Percentiles rank a stretch among this genome's conserved stretches.
Evolutionary conservation across 2,113 vertebrate genomes (phyloP).

Genomic region (rabbit (Oryctolagus cuniculus)): DNA sequence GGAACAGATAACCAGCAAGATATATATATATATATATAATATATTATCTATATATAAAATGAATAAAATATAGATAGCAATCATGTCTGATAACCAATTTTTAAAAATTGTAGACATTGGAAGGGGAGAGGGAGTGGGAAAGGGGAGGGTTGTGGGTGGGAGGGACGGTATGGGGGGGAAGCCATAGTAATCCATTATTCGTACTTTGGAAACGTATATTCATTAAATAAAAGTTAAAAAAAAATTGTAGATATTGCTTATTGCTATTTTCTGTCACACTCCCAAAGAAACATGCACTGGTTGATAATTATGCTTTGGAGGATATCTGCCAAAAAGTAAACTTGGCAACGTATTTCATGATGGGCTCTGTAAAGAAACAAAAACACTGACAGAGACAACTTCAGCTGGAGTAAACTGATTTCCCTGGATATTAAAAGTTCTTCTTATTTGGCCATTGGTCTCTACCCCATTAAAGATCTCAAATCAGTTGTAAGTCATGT

Average conservation of each 20-base stretch:
- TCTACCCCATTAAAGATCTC: not conserved
- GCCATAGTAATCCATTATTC: no score
- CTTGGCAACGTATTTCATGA: constrained; percentile 26
- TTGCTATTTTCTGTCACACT: not conserved
- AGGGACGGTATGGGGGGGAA: no score
- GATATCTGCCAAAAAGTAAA: constrained; percentile 25
- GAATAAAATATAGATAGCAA: not conserved
- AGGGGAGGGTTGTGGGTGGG: no score
- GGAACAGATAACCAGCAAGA: not conserved
- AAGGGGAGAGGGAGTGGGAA: no score
- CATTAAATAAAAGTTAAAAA: no score
- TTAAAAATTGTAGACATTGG: not conserved
- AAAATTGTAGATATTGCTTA: not conserved
- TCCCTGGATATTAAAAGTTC: not conserved
- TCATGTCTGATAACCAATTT: not conserved
- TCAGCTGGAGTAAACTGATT: not conserved
- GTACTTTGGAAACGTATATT: no score
- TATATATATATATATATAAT: not conserved
- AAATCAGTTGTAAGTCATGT: not conserved
- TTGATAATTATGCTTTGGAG: not conserved
- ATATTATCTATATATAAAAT: no score
- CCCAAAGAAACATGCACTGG: not conserved
- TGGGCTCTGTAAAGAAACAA: not conserved
- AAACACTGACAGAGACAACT: not conserved
- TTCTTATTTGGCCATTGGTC: not conserved